Percentiles rank a stretch among this genome's conserved stretches.
Conservation (phyloP, 2,797 vertebrate species). For the Pseudomugil gertrudae region DNA sequence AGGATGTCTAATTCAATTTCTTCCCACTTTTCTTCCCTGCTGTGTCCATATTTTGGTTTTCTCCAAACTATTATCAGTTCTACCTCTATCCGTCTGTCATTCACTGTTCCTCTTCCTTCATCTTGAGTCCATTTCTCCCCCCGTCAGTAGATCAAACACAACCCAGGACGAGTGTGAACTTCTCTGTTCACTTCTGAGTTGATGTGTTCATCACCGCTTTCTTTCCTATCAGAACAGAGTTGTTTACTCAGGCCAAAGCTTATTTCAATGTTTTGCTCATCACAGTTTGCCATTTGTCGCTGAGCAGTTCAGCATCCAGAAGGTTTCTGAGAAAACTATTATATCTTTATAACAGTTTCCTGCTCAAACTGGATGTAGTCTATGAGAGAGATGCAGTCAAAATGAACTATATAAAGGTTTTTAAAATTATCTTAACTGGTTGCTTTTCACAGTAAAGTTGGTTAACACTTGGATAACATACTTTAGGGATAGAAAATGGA, state of each 20-base stretch:
- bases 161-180: slow-evolving; percentile 29
- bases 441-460: too few species aligned
- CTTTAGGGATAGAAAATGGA: too few species aligned
- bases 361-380: slow-evolving; percentile 4
- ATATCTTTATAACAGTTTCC: not conserved
- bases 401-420: not conserved
- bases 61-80: slow-evolving; percentile 26
- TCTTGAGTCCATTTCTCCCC: slow-evolving; percentile 24
- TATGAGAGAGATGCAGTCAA: not conserved
- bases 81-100: slow-evolving; percentile 30
- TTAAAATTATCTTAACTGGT: not conserved
- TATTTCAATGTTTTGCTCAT: too few species aligned
- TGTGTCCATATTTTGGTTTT: slow-evolving; percentile 43
- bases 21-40: slow-evolving; percentile 20
- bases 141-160: slow-evolving; percentile 49
- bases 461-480: too few species aligned
- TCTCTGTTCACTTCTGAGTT: slow-evolving; percentile 26
- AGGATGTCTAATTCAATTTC: slow-evolving; percentile 33
- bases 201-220: slow-evolving; percentile 36
- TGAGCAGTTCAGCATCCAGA: not conserved
- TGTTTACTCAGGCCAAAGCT: not conserved
- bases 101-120: slow-evolving; percentile 19
- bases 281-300: slow-evolving; percentile 4
- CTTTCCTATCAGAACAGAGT: too few species aligned
- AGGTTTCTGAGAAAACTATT: slow-evolving; percentile 9